Conservation (phyloP, 2,797 vertebrate genomes). For the Chiroxiphia lanceolata region DNA sequence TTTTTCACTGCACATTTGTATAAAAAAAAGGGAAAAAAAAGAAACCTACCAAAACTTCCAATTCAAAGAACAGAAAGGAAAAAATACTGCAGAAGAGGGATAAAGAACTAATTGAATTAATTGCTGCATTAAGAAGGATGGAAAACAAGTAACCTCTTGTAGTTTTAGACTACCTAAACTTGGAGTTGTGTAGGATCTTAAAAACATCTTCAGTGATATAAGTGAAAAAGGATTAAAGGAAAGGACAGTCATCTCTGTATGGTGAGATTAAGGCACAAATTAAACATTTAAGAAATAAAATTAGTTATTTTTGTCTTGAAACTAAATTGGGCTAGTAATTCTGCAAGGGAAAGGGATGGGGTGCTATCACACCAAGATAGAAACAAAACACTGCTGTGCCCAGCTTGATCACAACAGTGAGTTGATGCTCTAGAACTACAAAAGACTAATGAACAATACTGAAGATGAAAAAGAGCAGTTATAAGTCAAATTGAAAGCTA, state of each 20-base stretch:
- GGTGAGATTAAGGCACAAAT: not conserved
- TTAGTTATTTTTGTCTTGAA: not conserved
- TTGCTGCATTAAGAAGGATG: not conserved
- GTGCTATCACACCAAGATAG: not conserved
- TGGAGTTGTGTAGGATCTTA: not conserved
- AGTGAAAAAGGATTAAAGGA: not conserved
- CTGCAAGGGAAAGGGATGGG: not conserved
- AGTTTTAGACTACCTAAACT: not conserved
- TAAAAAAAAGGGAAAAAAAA: not conserved
- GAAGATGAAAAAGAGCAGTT: not conserved
- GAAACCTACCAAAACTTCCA: not conserved
- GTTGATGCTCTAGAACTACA: not conserved
- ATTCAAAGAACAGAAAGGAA: not conserved
- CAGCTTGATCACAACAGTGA: not conserved
- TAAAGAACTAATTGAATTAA: not conserved
- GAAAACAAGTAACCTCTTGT: not conserved
- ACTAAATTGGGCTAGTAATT: not conserved
- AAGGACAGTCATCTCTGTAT: not conserved
- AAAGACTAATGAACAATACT: not conserved
- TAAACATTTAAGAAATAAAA: not conserved
- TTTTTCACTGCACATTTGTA: not conserved
- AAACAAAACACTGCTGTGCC: not conserved
- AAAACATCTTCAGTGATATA: not conserved
- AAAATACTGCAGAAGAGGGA: not conserved
- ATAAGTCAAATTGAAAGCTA: not conserved